A percentile compares a stretch with the other conserved stretches of the same genome.
Conservation (phyloP, 2,888 invertebrate species). For the Cheilosia vulpina region DNA sequence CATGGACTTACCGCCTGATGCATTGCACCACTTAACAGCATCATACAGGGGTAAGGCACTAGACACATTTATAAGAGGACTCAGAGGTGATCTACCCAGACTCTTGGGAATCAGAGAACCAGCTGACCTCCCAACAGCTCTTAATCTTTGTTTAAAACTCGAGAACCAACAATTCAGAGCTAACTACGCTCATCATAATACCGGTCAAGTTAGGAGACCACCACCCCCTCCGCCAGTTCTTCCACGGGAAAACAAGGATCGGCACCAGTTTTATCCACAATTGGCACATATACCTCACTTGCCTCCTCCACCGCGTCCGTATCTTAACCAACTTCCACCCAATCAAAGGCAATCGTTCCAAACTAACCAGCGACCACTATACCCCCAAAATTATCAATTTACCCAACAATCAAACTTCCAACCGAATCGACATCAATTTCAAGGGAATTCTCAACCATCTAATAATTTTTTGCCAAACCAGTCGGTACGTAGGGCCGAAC, state of each 20-base stretch:
- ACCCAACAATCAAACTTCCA: neutral
- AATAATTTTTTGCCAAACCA: conserved; percentile 18
- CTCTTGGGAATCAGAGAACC: conserved; percentile 59
- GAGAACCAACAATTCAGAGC: conserved; percentile 50
- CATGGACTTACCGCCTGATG: conserved; percentile 68
- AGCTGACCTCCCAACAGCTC: conserved; percentile 64
- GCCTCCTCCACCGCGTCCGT: neutral
- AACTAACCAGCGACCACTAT: conserved; percentile 4
- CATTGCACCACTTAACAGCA: conserved; percentile 54
- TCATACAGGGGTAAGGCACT: conserved; percentile 72
- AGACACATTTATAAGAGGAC: conserved; percentile 74
- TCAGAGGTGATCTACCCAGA: conserved; percentile 59
- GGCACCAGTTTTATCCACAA: conserved; percentile 9
- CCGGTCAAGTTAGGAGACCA: conserved; percentile 11
- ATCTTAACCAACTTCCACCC: neutral
- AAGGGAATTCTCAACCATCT: conserved; percentile 11
- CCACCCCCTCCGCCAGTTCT: conserved; percentile 12
- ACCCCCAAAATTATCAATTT: conserved; percentile 5
- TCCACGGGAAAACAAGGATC: neutral
- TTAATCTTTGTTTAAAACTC: conserved; percentile 52
- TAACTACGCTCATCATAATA: conserved; percentile 14
- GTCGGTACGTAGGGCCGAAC: conserved; percentile 9
- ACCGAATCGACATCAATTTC: conserved; percentile 19
- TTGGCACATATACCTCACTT: conserved; percentile 6
- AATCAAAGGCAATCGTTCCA: conserved; percentile 1